These are phyloP conservation scores for Sitophilus oryzae DNA, from an alignment of 1,140 invertebrate species.

Conservation along the genomic window DNA sequence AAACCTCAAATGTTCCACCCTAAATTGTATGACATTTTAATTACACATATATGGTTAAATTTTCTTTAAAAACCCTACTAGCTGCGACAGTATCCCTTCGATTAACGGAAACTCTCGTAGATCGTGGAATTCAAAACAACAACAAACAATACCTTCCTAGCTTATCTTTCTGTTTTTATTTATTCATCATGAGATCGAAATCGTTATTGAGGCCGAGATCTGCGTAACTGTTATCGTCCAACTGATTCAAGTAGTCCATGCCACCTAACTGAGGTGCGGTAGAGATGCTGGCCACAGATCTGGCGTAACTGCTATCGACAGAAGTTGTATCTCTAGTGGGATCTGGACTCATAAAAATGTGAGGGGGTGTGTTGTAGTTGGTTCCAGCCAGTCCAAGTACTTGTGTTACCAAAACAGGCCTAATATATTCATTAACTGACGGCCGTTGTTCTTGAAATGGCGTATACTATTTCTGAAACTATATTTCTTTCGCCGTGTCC, in stretches of 20 bases:
- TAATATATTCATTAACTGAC: slow-evolving; percentile 79
- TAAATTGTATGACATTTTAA: no score
- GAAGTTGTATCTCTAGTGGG: not conserved
- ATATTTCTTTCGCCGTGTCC: slow-evolving; percentile 77
- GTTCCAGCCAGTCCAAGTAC: no score
- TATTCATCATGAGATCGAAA: slow-evolving; percentile 36
- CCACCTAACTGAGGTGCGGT: slow-evolving; percentile 39
- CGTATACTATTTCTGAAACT: slow-evolving; percentile 89
- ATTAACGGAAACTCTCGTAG: no score
- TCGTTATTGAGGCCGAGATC: slow-evolving; percentile 40
- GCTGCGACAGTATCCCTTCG: no score
- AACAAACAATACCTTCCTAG: no score
- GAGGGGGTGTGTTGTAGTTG: no score
- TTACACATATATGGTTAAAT: no score
- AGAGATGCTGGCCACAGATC: slow-evolving; percentile 35
- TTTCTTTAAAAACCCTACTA: no score
- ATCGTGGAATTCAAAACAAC: no score
- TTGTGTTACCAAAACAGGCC: no score
- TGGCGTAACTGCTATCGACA: slow-evolving; percentile 35
- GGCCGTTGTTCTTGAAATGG: slow-evolving; percentile 66
- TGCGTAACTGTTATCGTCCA: slow-evolving; percentile 44
- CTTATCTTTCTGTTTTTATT: slow-evolving; percentile 27
- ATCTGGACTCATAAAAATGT: no score
- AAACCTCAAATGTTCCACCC: no score
- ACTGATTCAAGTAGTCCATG: slow-evolving; percentile 48